These are phyloP conservation scores for Amia ocellicauda DNA, from an alignment of 2,113 vertebrate species.

Conservation along the genomic window DNA sequence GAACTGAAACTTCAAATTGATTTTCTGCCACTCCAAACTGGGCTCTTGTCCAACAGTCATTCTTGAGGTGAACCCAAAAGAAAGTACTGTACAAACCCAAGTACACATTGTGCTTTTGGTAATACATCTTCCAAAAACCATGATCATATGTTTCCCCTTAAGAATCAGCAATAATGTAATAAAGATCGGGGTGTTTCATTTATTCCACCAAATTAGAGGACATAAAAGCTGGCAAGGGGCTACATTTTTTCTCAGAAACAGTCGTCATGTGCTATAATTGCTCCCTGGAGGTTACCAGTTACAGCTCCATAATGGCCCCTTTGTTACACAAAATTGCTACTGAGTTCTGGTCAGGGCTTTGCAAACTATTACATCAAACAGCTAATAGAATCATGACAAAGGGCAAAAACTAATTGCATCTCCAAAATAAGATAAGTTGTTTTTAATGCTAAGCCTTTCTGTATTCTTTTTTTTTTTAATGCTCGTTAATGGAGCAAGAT, in stretches of 20 bases:
- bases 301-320: neutral
- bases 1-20: too few species aligned
- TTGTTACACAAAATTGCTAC: slow-evolving; percentile 16
- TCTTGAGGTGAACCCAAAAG: too few species aligned
- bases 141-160: neutral
- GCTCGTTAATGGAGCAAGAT: too few species aligned
- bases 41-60: too few species aligned
- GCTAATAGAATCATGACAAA: neutral
- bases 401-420: neutral
- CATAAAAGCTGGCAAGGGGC: slow-evolving; percentile 6
- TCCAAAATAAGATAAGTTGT: neutral
- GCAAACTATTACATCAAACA: neutral
- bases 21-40: too few species aligned
- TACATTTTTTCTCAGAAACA: neutral
- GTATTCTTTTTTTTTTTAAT: too few species aligned
- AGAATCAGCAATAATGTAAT: neutral
- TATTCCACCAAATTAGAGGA: slow-evolving; percentile 9
- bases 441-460: neutral
- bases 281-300: slow-evolving; percentile 14
- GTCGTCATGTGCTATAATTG: neutral
- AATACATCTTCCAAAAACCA: neutral
- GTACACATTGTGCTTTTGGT: neutral
- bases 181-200: slow-evolving; percentile 10
- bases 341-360: neutral
- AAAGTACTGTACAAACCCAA: too few species aligned